phyloP scores from a whole-genome alignment of 2,797 vertebrate species.

The Sparidentex hasta region DNA sequence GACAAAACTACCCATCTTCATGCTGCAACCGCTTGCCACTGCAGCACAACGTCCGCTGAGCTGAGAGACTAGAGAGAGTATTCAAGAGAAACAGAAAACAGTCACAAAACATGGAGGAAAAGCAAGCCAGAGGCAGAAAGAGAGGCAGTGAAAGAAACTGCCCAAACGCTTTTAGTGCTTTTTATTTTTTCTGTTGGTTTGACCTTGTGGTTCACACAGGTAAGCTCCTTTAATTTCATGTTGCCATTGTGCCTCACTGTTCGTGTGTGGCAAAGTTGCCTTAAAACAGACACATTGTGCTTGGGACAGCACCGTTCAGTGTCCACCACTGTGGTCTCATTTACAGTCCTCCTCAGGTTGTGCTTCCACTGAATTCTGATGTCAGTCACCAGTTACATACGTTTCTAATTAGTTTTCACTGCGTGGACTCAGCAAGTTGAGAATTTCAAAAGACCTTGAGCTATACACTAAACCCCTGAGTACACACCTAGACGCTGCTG shows the following conservation, averaged over 20 bases:
- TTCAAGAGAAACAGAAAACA: neutral
- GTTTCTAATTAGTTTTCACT: constrained; percentile 20
- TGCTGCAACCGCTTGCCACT: constrained; percentile 1
- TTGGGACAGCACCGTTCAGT: constrained; percentile 18
- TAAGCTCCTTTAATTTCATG: constrained; percentile 34
- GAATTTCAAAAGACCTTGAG: constrained; percentile 22
- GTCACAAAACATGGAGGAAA: constrained; percentile 18
- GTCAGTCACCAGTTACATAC: neutral
- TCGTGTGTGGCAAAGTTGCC: constrained; percentile 4
- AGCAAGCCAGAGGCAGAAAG: constrained; percentile 8
- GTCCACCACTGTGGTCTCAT: neutral
- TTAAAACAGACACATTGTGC: constrained; percentile 20
- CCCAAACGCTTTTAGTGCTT: constrained; percentile 21
- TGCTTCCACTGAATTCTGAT: constrained; percentile 6
- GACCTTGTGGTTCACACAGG: constrained; percentile 48
- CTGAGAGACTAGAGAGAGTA: constrained; percentile 21
- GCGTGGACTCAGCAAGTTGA: neutral
- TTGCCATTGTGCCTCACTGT: constrained; percentile 5
- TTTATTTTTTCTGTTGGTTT: constrained; percentile 38
- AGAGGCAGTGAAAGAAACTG: constrained; percentile 11
- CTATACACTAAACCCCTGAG: constrained; percentile 12
- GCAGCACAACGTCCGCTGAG: constrained; percentile 31
- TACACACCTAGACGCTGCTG: constrained; percentile 5
- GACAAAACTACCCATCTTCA: constrained; percentile 51
- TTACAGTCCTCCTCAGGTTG: constrained; percentile 15